Conservation (phyloP, 2,888 invertebrate genomes). For the Caenorhabditis plicata region DNA sequence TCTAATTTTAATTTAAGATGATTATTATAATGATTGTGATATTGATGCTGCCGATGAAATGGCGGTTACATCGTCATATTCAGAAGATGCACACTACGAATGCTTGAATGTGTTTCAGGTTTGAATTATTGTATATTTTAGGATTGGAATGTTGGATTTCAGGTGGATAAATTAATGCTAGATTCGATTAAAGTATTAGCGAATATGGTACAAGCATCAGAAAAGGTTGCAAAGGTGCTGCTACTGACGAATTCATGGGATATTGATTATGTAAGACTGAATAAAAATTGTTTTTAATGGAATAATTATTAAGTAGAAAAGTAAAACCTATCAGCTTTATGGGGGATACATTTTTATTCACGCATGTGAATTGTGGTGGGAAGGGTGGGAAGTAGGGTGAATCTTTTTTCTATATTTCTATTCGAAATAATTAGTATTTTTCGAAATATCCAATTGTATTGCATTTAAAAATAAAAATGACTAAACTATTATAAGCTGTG, state of each 20-base stretch:
- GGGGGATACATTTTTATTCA: too few relatives aligned
- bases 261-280: slow-evolving; percentile 74
- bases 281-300: too few relatives aligned
- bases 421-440: neutral
- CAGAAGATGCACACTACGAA: slow-evolving; percentile 44
- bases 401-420: too few relatives aligned
- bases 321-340: too few relatives aligned
- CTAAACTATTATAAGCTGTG: too few relatives aligned
- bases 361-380: too few relatives aligned
- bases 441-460: neutral
- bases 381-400: too few relatives aligned
- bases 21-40: slow-evolving; percentile 45
- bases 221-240: slow-evolving; percentile 68
- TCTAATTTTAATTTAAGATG: slow-evolving; percentile 11
- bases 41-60: slow-evolving; percentile 31
- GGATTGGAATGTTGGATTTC: too few relatives aligned
- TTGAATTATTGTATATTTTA: neutral
- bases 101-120: slow-evolving; percentile 38
- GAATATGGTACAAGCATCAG: slow-evolving; percentile 19
- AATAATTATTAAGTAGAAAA: too few relatives aligned
- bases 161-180: slow-evolving; percentile 43
- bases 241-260: slow-evolving; percentile 89
- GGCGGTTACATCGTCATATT: slow-evolving; percentile 26
- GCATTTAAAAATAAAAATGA: neutral
- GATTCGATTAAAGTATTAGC: slow-evolving; percentile 32